Evolutionary conservation across 2,888 invertebrate genomes (phyloP).

Genomic region (Machimus atricapillus): DNA sequence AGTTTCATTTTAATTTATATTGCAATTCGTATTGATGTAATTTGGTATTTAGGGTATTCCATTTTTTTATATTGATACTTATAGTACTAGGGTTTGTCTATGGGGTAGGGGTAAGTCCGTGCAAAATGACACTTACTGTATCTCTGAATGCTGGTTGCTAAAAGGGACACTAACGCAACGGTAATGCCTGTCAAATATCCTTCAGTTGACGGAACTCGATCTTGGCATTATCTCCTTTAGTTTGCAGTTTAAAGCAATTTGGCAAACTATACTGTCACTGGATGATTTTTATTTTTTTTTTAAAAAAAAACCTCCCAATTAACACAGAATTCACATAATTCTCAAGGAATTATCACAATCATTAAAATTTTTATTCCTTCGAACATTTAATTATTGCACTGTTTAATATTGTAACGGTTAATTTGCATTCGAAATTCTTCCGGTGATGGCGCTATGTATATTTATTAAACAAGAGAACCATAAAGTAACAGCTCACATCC

Average conservation of each 20-base stretch:
- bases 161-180: neutral
- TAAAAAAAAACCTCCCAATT: neutral
- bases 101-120: neutral
- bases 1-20: neutral
- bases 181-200: neutral
- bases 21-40: neutral
- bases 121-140: neutral
- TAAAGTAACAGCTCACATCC: neutral
- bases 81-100: neutral
- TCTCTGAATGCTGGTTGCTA: neutral
- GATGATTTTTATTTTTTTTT: neutral
- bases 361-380: neutral
- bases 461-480: neutral
- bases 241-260: neutral
- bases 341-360: neutral
- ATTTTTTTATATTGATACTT: neutral
- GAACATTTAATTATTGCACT: conserved; percentile 27
- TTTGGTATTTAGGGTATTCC: neutral
- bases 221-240: neutral
- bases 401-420: conserved; percentile 26
- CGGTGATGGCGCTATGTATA: conserved; percentile 22
- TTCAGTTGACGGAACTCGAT: neutral
- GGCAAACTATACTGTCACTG: neutral
- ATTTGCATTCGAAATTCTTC: conserved; percentile 27
- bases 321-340: neutral